Conservation (phyloP, 2,888 invertebrate genomes). For the Ethmia dodecea region DNA sequence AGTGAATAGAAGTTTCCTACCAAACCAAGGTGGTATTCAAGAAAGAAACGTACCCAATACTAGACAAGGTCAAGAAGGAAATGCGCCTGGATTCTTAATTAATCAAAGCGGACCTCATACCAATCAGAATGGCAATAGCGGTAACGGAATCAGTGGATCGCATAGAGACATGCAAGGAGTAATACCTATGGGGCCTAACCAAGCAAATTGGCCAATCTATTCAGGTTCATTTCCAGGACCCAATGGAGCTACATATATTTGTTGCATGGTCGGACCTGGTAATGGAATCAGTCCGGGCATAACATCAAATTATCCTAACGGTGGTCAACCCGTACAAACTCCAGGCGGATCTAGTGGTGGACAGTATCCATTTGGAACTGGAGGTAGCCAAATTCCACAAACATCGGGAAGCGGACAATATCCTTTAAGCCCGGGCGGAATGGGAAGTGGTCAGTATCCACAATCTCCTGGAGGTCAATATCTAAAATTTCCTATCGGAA, state of each 20-base stretch:
- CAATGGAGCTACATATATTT: not conserved
- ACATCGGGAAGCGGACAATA: constrained; percentile 13
- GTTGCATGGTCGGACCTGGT: not conserved
- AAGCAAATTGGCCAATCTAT: too few species aligned
- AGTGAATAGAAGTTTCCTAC: constrained; percentile 17
- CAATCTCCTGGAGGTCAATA: constrained; percentile 6
- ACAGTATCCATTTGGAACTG: constrained; percentile 2
- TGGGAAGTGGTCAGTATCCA: constrained; percentile 2
- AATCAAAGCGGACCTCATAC: too few species aligned
- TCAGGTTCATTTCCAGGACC: not conserved
- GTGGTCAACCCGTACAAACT: not conserved
- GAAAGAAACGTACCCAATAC: not conserved
- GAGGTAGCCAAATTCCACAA: not conserved
- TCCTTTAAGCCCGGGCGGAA: constrained; percentile 4
- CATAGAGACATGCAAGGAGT: too few species aligned
- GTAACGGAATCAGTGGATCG: too few species aligned
- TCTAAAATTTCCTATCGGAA: constrained; percentile 10
- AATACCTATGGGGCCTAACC: too few species aligned
- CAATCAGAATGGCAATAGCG: too few species aligned
- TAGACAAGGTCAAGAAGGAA: not conserved
- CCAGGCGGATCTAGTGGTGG: too few species aligned
- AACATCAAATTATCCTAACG: too few species aligned
- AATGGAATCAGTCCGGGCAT: too few species aligned
- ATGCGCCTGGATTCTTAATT: not conserved
- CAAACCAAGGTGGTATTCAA: constrained; percentile 15